Conservation (phyloP, 2,888 invertebrate species). For the Cartodere bifasciata region DNA sequence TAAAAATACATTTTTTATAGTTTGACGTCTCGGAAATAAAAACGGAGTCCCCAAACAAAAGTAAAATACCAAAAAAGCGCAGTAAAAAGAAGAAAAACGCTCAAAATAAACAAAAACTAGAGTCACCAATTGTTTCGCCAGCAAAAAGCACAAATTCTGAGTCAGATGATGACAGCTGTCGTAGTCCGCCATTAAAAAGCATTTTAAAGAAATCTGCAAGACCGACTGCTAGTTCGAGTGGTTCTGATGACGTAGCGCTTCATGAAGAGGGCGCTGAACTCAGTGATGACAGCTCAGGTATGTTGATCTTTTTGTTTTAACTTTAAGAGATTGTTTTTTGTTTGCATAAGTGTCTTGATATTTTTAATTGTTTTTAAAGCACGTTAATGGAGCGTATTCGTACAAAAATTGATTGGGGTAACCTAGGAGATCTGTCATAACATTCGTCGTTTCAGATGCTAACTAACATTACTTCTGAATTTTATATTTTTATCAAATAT, state of each 20-base stretch:
- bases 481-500: too few relatives aligned
- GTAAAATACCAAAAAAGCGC: too few relatives aligned
- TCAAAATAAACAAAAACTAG: too few relatives aligned
- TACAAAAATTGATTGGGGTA: neutral
- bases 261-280: conserved; percentile 49
- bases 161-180: conserved; percentile 33
- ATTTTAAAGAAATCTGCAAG: conserved; percentile 29
- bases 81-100: too few relatives aligned
- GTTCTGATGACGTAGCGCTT: conserved; percentile 50
- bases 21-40: too few relatives aligned
- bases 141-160: too few relatives aligned
- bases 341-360: neutral
- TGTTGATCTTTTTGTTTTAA: conserved; percentile 17
- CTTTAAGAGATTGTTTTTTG: neutral
- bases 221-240: conserved; percentile 44
- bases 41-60: too few relatives aligned
- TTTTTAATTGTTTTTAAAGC: neutral
- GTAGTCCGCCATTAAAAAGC: conserved; percentile 30
- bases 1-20: too few relatives aligned
- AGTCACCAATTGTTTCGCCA: too few relatives aligned
- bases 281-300: conserved; percentile 52
- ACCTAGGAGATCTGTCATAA: too few relatives aligned
- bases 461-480: too few relatives aligned
- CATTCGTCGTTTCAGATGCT: too few relatives aligned
- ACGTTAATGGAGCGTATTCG: neutral